Percentiles rank a stretch among this genome's conserved stretches.
Conservation (phyloP, 1,140 invertebrate species). For the Diachasmimorpha longicaudata region DNA sequence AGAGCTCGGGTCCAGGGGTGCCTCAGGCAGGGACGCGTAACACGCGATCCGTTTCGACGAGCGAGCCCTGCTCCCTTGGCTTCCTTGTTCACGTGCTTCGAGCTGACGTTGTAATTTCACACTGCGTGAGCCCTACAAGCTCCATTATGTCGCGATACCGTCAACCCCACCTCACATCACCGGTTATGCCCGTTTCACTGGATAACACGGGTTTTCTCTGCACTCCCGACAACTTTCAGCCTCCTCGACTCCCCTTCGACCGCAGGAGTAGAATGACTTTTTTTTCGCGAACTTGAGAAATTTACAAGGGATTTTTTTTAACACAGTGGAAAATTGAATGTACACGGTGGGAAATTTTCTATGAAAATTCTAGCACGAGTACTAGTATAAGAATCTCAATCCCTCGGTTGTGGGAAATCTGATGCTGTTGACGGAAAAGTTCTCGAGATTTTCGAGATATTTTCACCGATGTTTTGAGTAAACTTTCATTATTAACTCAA, state of each 20-base stretch:
- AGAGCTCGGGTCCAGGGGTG: not conserved
- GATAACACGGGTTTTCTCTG: constrained; percentile 7
- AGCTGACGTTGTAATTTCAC: constrained; percentile 49
- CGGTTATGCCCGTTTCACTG: constrained; percentile 18
- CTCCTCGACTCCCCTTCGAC: not conserved
- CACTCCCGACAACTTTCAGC: not conserved
- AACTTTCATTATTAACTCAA: no score
- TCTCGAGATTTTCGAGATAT: no score
- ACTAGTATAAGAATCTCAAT: no score
- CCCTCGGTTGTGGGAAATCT: no score
- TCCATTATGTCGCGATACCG: constrained; percentile 41
- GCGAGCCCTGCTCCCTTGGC: constrained; percentile 29
- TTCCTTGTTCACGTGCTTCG: constrained; percentile 38
- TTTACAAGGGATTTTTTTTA: no score
- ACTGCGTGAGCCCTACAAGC: constrained; percentile 44
- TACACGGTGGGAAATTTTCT: no score
- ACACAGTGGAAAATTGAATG: no score
- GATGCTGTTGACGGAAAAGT: no score
- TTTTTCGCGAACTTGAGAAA: no score
- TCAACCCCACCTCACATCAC: constrained; percentile 23
- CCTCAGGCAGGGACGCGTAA: constrained; percentile 23
- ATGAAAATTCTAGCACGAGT: no score
- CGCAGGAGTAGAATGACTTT: not conserved
- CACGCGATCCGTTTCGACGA: constrained; percentile 42
- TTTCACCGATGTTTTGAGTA: no score